Base-by-base conservation (phyloP, 1,140 invertebrate species). In the Cydia strobilella region DNA sequence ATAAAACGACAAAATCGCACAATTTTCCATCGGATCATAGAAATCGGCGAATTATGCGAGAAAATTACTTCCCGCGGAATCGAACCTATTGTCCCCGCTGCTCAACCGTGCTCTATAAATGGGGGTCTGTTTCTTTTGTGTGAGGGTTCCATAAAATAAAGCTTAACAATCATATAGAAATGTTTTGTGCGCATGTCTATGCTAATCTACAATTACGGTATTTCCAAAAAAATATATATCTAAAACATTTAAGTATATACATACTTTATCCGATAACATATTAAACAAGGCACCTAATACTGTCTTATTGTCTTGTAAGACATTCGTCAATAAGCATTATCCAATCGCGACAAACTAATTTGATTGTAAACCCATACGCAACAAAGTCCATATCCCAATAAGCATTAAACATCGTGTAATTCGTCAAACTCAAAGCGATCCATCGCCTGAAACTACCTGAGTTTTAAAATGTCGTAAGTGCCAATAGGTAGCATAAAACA, bases 321-420 rank as follows among this genome's bases (percentile, higher is more conserved):
- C 82, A 87, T 87, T 83, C 84, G 90, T 89, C 89, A 87, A 89
- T 88, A 85, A 82, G 83, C 82, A 82, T 81, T 80, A 78, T 81
- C 77, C 76, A 20, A 42, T 10, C 4, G 0, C 15, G 18, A 59
- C 18, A 59, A 20, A 18, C n/a, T 2, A 59, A 59, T 23, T 59
- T 23, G 7, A 59, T 18, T 59, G 7, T 3, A 20, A 23, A 59
- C n/a, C 0, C 54, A 23, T 54, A 23, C 54, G 23, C 7, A 23
- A 59, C 2, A 59, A 59, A 59, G 54, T 59, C 54, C 18, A 59
- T 18, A 59, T 59, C 23, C 54, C 54, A 23, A 59, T 59, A 59
- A 23, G 20, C 20, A 59, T 7, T 23, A 20, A 59, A 51, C n/a
- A n/a, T 23, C 18, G 9, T 59, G 54, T 59, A 59, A 59, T 59